phyloP scores from a whole-genome alignment of 1,140 invertebrate species.

The Oreohelix idahoensis region DNA sequence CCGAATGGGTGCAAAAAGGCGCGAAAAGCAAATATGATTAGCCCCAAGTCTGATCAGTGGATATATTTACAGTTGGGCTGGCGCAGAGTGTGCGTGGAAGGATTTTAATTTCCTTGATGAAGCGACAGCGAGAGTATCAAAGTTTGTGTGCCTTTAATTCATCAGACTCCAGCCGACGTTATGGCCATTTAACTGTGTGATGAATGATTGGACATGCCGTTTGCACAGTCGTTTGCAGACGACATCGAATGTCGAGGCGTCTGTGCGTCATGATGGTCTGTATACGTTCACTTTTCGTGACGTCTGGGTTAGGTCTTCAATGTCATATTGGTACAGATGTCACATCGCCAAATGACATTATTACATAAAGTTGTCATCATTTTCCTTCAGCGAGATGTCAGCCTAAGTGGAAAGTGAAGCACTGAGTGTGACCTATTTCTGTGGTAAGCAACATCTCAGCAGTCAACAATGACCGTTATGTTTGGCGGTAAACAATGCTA shows the following conservation, averaged over 20 bases:
- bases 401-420: too few species aligned
- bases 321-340: neutral
- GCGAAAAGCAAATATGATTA: constrained; percentile 56
- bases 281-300: neutral
- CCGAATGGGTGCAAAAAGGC: constrained; percentile 47
- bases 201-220: constrained; percentile 44
- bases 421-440: too few species aligned
- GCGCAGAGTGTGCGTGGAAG: constrained; percentile 41
- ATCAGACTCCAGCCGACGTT: constrained; percentile 45
- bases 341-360: neutral
- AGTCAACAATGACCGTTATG: too few species aligned
- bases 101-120: constrained; percentile 57
- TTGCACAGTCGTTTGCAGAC: constrained; percentile 35
- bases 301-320: neutral
- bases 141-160: constrained; percentile 53
- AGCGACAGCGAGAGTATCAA: constrained; percentile 50
- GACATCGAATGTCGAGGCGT: constrained; percentile 8
- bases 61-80: constrained; percentile 51
- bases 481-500: too few species aligned
- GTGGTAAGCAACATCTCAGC: too few species aligned
- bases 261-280: neutral
- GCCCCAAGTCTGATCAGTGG: constrained; percentile 40
- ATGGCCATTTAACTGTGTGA: constrained; percentile 52
- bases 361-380: too few species aligned
- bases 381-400: too few species aligned